Evolutionary conservation across 2,888 invertebrate genomes (phyloP).

Genomic region (Acronicta aceris): DNA sequence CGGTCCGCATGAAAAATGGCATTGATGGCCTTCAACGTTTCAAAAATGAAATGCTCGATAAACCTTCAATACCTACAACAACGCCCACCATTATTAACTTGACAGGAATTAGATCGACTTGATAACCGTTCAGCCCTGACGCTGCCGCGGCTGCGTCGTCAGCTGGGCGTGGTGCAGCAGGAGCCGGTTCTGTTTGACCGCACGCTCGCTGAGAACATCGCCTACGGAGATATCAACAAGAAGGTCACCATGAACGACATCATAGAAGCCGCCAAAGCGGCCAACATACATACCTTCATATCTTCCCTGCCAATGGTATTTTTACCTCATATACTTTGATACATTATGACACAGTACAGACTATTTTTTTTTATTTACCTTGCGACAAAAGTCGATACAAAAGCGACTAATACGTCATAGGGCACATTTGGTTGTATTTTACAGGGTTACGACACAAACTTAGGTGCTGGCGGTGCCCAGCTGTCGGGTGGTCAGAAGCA

Average conservation of each 20-base stretch:
- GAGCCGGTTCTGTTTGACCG: constrained; percentile 95
- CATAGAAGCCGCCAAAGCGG: constrained; percentile 92
- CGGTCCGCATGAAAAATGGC: too few relatives aligned
- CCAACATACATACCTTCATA: constrained; percentile 95
- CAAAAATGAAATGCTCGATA: too few relatives aligned
- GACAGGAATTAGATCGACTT: constrained; percentile 87
- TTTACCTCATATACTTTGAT: too few relatives aligned
- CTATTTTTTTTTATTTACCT: too few relatives aligned
- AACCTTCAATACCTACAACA: too few relatives aligned
- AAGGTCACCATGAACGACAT: constrained; percentile 92
- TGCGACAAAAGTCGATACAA: too few relatives aligned
- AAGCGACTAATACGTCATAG: too few relatives aligned
- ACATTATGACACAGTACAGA: too few relatives aligned
- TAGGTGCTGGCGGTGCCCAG: constrained; percentile 92
- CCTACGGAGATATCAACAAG: constrained; percentile 94
- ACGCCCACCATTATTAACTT: neutral
- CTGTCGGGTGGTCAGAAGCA: constrained; percentile 93
- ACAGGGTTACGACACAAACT: constrained; percentile 92
- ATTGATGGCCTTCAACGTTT: too few relatives aligned
- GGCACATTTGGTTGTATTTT: constrained; percentile 7
- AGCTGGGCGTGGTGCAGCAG: constrained; percentile 95
- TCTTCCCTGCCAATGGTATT: constrained; percentile 91
- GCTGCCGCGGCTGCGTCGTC: constrained; percentile 91
- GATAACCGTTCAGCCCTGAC: constrained; percentile 90
- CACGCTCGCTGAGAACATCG: constrained; percentile 95